Evolutionary conservation across 2,888 invertebrate species (phyloP).

Genomic region (Drosophila ustulata): DNA sequence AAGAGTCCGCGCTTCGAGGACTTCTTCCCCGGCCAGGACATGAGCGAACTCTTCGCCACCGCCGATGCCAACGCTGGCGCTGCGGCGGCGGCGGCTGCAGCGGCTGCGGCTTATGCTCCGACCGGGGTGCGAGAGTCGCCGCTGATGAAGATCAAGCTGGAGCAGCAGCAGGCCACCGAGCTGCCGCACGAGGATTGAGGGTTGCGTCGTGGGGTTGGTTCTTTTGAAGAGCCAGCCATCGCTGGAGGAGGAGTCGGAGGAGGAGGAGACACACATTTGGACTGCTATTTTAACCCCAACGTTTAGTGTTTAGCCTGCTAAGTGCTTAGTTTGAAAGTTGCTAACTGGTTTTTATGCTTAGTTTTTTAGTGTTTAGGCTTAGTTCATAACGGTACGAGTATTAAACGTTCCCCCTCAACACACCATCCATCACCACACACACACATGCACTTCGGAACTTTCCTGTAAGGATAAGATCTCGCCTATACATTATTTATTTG

Average conservation of each 20-base stretch:
- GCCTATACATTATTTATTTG: constrained; percentile 64
- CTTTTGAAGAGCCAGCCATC: constrained; percentile 58
- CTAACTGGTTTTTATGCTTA: constrained; percentile 68
- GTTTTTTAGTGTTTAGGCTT: constrained; percentile 48
- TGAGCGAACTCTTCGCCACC: constrained; percentile 80
- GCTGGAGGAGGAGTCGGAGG: background rate
- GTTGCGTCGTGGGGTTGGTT: constrained; percentile 43
- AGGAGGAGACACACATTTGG: constrained; percentile 63
- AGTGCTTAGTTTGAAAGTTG: constrained; percentile 63
- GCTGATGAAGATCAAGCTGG: constrained; percentile 83
- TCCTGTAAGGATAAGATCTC: constrained; percentile 81
- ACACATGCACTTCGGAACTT: constrained; percentile 69
- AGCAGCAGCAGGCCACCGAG: constrained; percentile 82
- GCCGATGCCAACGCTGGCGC: constrained; percentile 71
- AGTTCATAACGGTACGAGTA: constrained; percentile 62
- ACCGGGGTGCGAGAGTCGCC: constrained; percentile 73
- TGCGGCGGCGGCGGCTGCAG: constrained; percentile 65
- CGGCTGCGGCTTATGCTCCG: constrained; percentile 74
- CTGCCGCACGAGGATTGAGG: constrained; percentile 83
- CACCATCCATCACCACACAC: constrained; percentile 20
- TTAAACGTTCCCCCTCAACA: constrained; percentile 51
- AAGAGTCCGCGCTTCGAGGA: constrained; percentile 84
- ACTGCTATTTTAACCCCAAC: constrained; percentile 84
- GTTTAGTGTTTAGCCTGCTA: constrained; percentile 68
- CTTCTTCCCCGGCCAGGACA: constrained; percentile 83